These are phyloP conservation scores for Drosophila biarmipes DNA, from an alignment of 1,140 invertebrate species.

Conservation along the genomic window DNA sequence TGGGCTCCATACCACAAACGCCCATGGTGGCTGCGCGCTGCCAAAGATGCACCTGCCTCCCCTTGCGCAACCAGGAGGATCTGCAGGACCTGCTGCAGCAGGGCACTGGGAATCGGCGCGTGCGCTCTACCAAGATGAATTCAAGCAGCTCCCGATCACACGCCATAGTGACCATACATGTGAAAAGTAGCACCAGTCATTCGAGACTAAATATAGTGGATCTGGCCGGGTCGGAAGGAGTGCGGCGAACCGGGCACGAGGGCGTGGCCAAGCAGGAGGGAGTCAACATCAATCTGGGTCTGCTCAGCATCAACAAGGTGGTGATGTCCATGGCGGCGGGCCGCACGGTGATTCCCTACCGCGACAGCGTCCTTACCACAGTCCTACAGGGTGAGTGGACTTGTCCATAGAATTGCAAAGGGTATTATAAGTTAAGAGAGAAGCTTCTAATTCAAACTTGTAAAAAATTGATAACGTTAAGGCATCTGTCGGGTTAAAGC, in stretches of 20 bases:
- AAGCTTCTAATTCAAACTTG: too few species aligned
- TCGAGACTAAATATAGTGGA: not conserved
- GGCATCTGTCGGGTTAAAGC: too few species aligned
- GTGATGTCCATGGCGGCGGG: constrained; percentile 6
- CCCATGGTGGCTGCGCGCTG: constrained; percentile 3
- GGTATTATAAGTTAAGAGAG: too few species aligned
- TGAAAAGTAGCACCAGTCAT: not conserved
- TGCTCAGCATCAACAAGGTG: constrained; percentile 9
- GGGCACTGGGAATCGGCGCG: constrained; percentile 1
- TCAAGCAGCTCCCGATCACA: constrained; percentile 1
- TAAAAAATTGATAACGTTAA: too few species aligned
- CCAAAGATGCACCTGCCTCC: not conserved
- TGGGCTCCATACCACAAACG: not conserved
- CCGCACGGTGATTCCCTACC: constrained; percentile 1
- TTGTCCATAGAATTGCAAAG: not conserved
- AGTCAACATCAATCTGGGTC: constrained; percentile 6
- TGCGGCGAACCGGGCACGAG: not conserved
- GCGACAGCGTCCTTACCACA: constrained; percentile 4
- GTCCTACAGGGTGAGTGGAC: not conserved
- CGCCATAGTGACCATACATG: constrained; percentile 1
- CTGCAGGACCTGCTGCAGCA: not conserved
- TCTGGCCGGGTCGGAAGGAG: constrained; percentile 1
- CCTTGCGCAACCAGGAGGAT: not conserved
- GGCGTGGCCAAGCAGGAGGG: constrained; percentile 8
- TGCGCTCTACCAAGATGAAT: constrained; percentile 2